Percentiles rank a stretch among this genome's conserved stretches.
Evolutionary conservation across 2,797 vertebrate species (phyloP).

Genomic region (Synanceia verrucosa): DNA sequence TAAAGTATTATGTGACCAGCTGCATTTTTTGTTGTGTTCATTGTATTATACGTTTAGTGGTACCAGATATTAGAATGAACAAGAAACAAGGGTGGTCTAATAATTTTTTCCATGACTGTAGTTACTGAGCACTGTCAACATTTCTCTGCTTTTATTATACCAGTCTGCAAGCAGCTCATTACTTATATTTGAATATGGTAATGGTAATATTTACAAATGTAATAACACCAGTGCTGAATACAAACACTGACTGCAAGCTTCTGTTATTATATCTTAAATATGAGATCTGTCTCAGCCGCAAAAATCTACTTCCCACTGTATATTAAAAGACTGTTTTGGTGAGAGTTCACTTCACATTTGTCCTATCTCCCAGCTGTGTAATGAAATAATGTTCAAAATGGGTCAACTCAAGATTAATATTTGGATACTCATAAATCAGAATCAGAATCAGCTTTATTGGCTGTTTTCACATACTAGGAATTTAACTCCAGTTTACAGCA

Average conservation of each 20-base stretch:
- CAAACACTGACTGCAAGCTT: constrained; percentile 29
- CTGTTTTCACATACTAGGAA: too few species aligned
- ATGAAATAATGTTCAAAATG: constrained; percentile 44
- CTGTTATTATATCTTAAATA: constrained; percentile 32
- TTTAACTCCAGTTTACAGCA: too few species aligned
- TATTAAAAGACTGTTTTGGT: constrained; percentile 25
- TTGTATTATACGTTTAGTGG: too few species aligned
- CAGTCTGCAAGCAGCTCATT: constrained; percentile 25
- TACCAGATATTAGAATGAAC: too few species aligned
- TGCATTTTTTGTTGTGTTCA: too few species aligned
- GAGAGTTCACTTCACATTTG: constrained; percentile 30
- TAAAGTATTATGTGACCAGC: too few species aligned
- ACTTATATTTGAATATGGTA: constrained; percentile 41
- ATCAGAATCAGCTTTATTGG: too few species aligned
- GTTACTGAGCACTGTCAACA: constrained; percentile 16
- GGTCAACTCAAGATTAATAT: constrained; percentile 52
- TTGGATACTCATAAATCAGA: constrained; percentile 29
- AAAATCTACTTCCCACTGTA: not conserved
- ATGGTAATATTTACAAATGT: constrained; percentile 8
- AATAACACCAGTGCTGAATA: constrained; percentile 14
- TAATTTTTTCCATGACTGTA: too few species aligned
- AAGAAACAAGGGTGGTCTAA: too few species aligned
- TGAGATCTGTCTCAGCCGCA: constrained; percentile 25
- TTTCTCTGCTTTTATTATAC: constrained; percentile 30
- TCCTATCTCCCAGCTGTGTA: constrained; percentile 29